A percentile compares a stretch with the other conserved stretches of the same genome.
Conservation (phyloP, 2,113 vertebrate species). For the Ailuropoda melanoleuca region DNA sequence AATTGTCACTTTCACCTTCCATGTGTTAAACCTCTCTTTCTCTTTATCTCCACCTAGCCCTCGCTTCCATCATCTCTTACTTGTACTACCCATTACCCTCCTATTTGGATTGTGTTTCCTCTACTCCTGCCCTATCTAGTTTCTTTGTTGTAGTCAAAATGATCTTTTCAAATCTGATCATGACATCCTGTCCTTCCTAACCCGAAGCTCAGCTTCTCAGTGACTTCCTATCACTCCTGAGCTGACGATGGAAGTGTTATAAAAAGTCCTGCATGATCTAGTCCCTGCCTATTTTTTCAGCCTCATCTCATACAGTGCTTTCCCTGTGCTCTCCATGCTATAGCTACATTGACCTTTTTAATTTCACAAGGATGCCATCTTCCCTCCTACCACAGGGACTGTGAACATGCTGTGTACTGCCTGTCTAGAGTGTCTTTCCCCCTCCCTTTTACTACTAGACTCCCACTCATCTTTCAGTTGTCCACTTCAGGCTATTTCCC, state of each 20-base stretch:
- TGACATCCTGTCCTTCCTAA: neutral
- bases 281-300: neutral
- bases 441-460: neutral
- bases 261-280: neutral
- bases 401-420: neutral
- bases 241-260: neutral
- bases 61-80: neutral
- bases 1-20: neutral
- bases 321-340: neutral
- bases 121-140: neutral
- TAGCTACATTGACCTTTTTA: neutral
- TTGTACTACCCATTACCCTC: neutral
- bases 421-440: neutral
- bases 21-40: neutral
- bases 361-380: neutral
- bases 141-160: neutral
- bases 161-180: neutral
- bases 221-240: conserved; percentile 22
- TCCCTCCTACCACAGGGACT: neutral
- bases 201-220: neutral
- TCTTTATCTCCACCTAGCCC: neutral
- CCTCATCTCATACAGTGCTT: neutral
- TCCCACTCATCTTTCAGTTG: neutral
- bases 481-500: neutral
- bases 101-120: neutral